These are phyloP conservation scores for Ashinkailepas kermadecensis DNA, from an alignment of 2,888 invertebrate genomes.

Conservation along the genomic window DNA sequence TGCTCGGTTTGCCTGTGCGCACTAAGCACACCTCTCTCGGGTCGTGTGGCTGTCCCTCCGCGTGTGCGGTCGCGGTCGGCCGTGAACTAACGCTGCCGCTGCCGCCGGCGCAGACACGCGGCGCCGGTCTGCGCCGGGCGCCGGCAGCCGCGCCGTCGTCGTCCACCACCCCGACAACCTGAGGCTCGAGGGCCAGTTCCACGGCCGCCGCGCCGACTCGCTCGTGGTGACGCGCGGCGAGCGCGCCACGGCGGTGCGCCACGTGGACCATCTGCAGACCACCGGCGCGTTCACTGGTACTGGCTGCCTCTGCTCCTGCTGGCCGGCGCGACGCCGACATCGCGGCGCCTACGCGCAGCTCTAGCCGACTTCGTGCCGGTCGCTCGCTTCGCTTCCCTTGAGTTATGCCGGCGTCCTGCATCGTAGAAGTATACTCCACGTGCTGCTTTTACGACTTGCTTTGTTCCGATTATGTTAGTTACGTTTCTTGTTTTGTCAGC, in stretches of 20 bases:
- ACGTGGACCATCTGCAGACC: constrained; percentile 32
- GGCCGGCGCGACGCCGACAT: constrained; percentile 29
- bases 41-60: too few relatives aligned
- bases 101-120: neutral
- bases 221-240: constrained; percentile 25
- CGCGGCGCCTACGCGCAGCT: constrained; percentile 29
- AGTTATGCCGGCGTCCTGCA: too few relatives aligned
- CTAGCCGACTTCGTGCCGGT: constrained; percentile 29
- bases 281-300: constrained; percentile 30
- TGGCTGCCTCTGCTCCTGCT: constrained; percentile 23
- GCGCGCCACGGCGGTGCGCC: constrained; percentile 29
- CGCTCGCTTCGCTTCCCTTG: neutral
- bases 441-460: too few relatives aligned
- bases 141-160: constrained; percentile 32
- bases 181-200: constrained; percentile 47
- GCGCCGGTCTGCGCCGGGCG: neutral
- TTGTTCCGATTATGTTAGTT: too few relatives aligned
- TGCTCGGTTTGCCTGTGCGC: too few relatives aligned
- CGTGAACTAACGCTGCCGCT: too few relatives aligned
- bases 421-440: too few relatives aligned
- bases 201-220: neutral
- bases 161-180: constrained; percentile 32
- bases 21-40: too few relatives aligned
- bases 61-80: too few relatives aligned
- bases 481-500: too few relatives aligned